Base-by-base conservation (phyloP, 1,140 invertebrate species). In the Brachionus angularis region DNA sequence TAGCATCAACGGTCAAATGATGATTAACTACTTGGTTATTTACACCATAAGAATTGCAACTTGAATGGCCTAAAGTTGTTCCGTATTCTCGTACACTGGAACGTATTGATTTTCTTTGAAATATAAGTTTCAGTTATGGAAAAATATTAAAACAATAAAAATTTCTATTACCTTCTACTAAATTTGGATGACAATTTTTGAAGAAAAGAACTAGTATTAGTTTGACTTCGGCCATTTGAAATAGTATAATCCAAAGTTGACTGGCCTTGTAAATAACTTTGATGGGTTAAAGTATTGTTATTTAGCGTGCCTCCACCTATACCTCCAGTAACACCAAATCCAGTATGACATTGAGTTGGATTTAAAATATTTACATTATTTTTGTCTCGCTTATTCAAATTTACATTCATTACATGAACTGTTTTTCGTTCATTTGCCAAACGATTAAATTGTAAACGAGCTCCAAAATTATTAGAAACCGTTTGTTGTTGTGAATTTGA, bases 121-220 rank as follows among this genome's bases (percentile, higher is more conserved):
- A 34, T 34, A 34, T 34, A 5, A 34, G 33, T 34, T 12, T 34
- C 4, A 12, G 4, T 34, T 12, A 5, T 5, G 33, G 33, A 34
- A 34, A 34, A 34, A 4, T 34, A 4, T 34, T 34, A 12, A 34
- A 34, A 34, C 33, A 34, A 34, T 12, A 34, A 34, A 34, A 34
- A 34, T 5, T 5, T 5, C 4, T 25, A 29, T 23, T 70, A 70
- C 64, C 64, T 70, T 70, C 64, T 23, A 27, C 21, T 50, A 34
- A 70, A 70, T 50, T 70, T 70, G 21, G 64, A 70, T 23, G 64
- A 70, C 3, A 70, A 18, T 27, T 70, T 70, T 31, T 50, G 44
- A 7, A 70, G 42, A 23, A 70, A 53, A 0, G 64, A 70, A 1
- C 46, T 27, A 31, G 46, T 16, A 23, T 47, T 67, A 23, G 62